phyloP scores from a whole-genome alignment of 2,888 invertebrate species.

The Cantharis rufa region DNA sequence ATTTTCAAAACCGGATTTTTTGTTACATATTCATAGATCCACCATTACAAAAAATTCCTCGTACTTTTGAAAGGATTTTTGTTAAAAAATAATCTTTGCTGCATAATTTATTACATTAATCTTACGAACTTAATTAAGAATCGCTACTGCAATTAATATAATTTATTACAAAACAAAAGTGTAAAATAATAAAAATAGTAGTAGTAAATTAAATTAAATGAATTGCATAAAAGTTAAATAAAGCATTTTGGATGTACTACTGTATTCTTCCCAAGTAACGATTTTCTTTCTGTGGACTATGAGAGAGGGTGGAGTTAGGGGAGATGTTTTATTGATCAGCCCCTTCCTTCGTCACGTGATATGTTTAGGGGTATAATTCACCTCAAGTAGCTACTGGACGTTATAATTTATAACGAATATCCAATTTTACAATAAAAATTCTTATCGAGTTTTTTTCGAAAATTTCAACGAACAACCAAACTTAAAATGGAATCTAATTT shows the following conservation, averaged over 20 bases:
- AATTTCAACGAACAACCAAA: background rate
- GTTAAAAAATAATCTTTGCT: constrained; percentile 6
- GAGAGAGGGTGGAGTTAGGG: constrained; percentile 50
- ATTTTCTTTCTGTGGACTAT: constrained; percentile 53
- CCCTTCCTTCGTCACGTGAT: constrained; percentile 56
- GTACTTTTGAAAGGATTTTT: constrained; percentile 37
- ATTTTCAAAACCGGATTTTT: constrained; percentile 41
- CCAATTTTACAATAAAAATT: constrained; percentile 16
- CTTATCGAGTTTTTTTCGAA: background rate
- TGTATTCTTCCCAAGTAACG: constrained; percentile 55
- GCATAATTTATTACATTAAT: background rate
- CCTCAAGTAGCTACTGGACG: constrained; percentile 48
- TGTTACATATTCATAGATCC: constrained; percentile 45
- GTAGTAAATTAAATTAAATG: constrained; percentile 4
- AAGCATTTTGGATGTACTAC: constrained; percentile 36
- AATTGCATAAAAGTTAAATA: constrained; percentile 9
- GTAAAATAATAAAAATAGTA: background rate
- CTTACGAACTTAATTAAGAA: background rate
- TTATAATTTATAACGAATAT: constrained; percentile 28
- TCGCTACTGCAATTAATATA: background rate
- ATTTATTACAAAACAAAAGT: background rate
- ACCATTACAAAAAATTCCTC: constrained; percentile 28
- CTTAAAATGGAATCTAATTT: too few species aligned
- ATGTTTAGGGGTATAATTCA: constrained; percentile 54
- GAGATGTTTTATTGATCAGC: constrained; percentile 64